These are phyloP conservation scores for Podarcis muralis DNA, from an alignment of 2,113 vertebrate genomes.

Conservation along the genomic window DNA sequence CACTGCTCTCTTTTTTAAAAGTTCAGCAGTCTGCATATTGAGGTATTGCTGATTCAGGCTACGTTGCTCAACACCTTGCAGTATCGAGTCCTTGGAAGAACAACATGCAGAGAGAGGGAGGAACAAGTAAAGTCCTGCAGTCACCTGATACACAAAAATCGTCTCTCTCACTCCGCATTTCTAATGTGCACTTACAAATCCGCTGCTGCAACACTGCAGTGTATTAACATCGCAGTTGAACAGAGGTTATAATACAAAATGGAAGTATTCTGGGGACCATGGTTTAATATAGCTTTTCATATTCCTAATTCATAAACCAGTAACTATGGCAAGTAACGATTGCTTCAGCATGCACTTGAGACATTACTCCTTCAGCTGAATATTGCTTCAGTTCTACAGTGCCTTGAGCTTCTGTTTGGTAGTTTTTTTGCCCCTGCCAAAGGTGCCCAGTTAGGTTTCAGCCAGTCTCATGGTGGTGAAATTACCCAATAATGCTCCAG, in stretches of 20 bases:
- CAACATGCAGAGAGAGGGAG: neutral
- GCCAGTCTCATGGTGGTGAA: no score
- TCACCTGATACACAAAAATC: neutral
- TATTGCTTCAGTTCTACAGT: conserved; percentile 10
- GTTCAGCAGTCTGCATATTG: neutral
- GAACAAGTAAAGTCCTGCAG: neutral
- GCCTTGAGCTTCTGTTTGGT: conserved; percentile 35
- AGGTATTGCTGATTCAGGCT: neutral
- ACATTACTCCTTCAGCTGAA: neutral
- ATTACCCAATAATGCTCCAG: neutral
- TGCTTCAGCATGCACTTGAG: conserved; percentile 14
- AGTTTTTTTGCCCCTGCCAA: neutral
- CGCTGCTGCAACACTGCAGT: conserved; percentile 16
- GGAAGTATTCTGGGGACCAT: neutral
- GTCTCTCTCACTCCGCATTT: neutral
- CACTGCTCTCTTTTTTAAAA: neutral
- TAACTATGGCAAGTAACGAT: neutral
- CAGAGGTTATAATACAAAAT: conserved; percentile 30
- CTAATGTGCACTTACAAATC: neutral
- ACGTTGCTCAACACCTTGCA: neutral
- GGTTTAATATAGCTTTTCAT: neutral
- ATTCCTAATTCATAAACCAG: neutral
- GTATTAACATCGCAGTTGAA: conserved; percentile 27
- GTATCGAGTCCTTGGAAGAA: neutral
- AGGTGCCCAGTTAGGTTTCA: neutral